Evolutionary conservation across 2,797 vertebrate genomes (phyloP).

Genomic region (Platalea minor): DNA sequence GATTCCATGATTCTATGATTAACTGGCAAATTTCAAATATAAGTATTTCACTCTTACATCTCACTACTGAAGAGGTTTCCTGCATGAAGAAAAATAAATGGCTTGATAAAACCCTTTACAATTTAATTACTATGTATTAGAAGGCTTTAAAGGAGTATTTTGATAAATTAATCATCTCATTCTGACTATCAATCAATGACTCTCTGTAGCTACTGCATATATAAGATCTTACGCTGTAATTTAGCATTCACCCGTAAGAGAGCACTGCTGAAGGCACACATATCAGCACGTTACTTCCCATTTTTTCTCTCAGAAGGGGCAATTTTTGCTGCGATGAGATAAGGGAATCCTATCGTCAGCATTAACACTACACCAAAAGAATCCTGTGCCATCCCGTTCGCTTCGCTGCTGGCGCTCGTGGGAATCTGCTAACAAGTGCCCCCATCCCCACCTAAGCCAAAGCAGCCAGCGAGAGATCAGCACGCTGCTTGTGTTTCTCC

Average conservation of each 20-base stretch:
- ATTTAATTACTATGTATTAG: no score
- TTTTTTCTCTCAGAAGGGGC: neutral
- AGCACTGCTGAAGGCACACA: neutral
- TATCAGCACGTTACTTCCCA: fast-evolving
- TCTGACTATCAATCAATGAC: neutral
- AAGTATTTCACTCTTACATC: neutral
- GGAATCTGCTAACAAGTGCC: no score
- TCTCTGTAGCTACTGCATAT: neutral
- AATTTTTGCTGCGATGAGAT: neutral
- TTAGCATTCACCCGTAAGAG: fast-evolving
- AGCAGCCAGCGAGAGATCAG: neutral
- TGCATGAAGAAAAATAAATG: neutral
- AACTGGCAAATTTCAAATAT: neutral
- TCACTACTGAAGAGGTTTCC: neutral
- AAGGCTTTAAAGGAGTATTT: neutral
- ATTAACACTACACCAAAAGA: no score
- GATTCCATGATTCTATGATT: no score
- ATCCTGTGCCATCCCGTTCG: neutral
- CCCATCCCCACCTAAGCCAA: neutral
- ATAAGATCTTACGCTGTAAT: neutral
- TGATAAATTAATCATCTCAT: neutral
- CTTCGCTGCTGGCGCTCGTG: neutral
- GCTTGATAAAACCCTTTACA: neutral
- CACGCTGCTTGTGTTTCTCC: fast-evolving
- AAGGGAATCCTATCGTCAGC: fast-evolving